phyloP scores from a whole-genome alignment of 2,888 invertebrate genomes.

The Melanostoma mellinum region DNA sequence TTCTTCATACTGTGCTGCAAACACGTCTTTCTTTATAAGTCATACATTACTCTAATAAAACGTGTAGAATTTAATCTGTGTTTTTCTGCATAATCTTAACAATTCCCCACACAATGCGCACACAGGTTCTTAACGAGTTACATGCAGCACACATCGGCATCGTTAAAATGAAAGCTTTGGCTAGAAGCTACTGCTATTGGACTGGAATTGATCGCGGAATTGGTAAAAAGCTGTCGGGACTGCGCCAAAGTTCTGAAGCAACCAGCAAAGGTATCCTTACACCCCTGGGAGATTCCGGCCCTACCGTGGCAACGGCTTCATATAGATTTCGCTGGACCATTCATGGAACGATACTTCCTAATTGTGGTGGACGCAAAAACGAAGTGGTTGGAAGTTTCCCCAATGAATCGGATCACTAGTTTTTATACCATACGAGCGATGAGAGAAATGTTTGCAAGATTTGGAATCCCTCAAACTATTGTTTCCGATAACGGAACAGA shows the following conservation, averaged over 20 bases:
- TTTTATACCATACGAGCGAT: constrained; percentile 14
- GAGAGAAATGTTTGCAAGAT: constrained; percentile 7
- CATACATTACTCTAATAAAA: too few species aligned
- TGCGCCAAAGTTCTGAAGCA: constrained; percentile 18
- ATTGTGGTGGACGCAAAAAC: too few species aligned
- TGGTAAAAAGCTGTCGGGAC: constrained; percentile 11
- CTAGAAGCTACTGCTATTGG: constrained; percentile 35
- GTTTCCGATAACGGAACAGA: constrained; percentile 62
- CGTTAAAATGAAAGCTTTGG: constrained; percentile 30
- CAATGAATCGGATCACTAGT: constrained; percentile 18
- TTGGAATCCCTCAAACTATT: constrained; percentile 33
- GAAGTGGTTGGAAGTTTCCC: constrained; percentile 28
- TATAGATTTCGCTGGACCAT: too few species aligned
- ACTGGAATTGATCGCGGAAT: background rate
- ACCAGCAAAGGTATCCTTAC: background rate
- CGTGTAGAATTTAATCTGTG: too few species aligned
- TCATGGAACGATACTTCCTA: too few species aligned
- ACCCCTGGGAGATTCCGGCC: constrained; percentile 25
- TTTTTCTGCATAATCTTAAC: too few species aligned
- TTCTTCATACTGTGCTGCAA: too few species aligned
- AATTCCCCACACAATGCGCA: background rate
- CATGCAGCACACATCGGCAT: constrained; percentile 23
- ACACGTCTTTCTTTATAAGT: too few species aligned
- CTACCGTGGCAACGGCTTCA: constrained; percentile 14
- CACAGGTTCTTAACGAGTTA: constrained; percentile 12